These are phyloP conservation scores for Montipora capricornis DNA, from an alignment of 64 coral and sea anemone genomes.

Conservation along the genomic window DNA sequence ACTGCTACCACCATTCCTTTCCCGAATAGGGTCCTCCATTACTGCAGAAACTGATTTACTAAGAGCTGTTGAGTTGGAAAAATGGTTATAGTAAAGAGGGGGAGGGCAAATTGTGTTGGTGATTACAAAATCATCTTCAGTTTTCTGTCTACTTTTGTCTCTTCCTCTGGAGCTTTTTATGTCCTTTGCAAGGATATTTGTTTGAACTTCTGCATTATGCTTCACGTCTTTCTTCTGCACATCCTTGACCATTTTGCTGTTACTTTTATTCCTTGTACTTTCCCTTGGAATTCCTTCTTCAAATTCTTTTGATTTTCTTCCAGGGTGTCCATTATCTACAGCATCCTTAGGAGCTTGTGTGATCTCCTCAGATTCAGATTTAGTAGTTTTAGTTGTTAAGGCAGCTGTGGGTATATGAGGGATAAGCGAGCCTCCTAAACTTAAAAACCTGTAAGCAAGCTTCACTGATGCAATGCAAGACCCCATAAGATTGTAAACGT, in stretches of 20 bases:
- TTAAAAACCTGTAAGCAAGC: slow-evolving; percentile 84
- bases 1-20: neutral
- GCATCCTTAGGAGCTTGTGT: neutral
- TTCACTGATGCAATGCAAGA: slow-evolving; percentile 72
- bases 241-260: neutral
- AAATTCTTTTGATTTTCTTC: slow-evolving; percentile 1
- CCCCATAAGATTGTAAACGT: slow-evolving; percentile 93
- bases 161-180: neutral
- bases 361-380: neutral
- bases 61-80: slow-evolving; percentile 25
- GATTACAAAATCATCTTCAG: slow-evolving; percentile 66
- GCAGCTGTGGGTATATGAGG: slow-evolving; percentile 73
- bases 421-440: slow-evolving; percentile 82
- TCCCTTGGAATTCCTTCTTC: neutral
- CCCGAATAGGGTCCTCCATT: neutral
- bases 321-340: slow-evolving; percentile 10
- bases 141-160: neutral
- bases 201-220: slow-evolving; percentile 69
- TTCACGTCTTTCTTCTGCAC: neutral
- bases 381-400: slow-evolving; percentile 28
- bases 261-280: neutral
- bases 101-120: slow-evolving; percentile 90
- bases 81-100: slow-evolving; percentile 80
- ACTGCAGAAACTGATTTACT: neutral
- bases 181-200: slow-evolving; percentile 11